Base-by-base conservation (phyloP, 37 sponge, comb jelly and placozoan species). In the Theonella swinhoei region DNA sequence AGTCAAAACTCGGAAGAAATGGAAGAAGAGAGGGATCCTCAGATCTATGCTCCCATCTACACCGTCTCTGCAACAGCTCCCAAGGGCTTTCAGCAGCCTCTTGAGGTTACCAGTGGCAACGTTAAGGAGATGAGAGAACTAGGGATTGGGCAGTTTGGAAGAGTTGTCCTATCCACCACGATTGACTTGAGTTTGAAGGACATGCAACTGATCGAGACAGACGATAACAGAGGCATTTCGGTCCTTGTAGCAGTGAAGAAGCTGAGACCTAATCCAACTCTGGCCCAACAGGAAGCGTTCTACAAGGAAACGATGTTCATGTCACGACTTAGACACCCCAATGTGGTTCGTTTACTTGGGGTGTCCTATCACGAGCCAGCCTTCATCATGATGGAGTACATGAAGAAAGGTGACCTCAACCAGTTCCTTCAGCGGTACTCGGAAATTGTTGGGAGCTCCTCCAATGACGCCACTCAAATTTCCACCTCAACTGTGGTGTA, bases 301-400 rank as follows among this genome's bases (percentile, higher is more conserved):
- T 78, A 86, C 20, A 91, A 91, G 36, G 91, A 91, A 54, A 4
- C 26, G 0, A 78, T 63, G 64, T 91, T 85, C 80, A 91, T 91
- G 91, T 47, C 77, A 8, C 77, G 59, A 7, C 25, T 76, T 33
- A 32, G 42, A 30, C 85, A 84, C 58, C 40, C 74, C 8, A 86
- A 87, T 64, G 91, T 91, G 37, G 76, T 91, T 20, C 74, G 77
- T 24, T 47, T 86, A n/a, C 75, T 91, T 22, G 91, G 86, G 42
- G 79, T 86, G 60, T 91, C 87, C 72, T 39, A 9, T 4, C 32
- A 59, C 5, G 91, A 81, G 26, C 19, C 71, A 1, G 75, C 82
- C 28, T 81, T 91, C 73, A 70, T 81, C 36, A 78, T 89, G 79
- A 89, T 93, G 78, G 94, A 93, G 85, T 89, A 89, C 75, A 89